Evolutionary conservation across 2,888 invertebrate genomes (phyloP), one percentile per base, ranked within the genome.

Genomic region (Nectonema munidae): DNA sequence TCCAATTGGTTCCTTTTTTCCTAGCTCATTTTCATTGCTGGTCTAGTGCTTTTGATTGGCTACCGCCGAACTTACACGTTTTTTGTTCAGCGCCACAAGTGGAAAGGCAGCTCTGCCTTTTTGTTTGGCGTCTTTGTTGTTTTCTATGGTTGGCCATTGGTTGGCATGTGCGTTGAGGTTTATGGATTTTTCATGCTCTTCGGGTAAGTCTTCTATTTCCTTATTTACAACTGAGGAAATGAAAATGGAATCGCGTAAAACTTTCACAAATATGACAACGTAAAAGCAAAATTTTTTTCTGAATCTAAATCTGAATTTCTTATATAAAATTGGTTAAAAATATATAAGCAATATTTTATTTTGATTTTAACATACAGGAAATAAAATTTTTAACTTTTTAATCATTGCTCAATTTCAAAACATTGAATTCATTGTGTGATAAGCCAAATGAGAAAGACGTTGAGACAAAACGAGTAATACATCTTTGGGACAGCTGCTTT

Each of bases 61-160:
- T 63, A 86, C 18, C 74, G 79, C 54, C 60, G 86, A 51, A 89
- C 89, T 4, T 69, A 86, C 50, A 67, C 75, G 50, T 99, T 95
- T 57, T 95, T 99, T 62, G 95, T 95, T 56, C 89, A 95, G 60
- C 61, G 68, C 45, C 83, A 86, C 54, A 95, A 89, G 64, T 59
- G 74, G 38, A 77, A 72, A 62, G 86, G 75, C 0, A 71, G 76
- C 0, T 57, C 67, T 2, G 69, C 74, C 0, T 86, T 86, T 58
- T 71, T 86, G 50, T 74, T 76, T 11, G 95, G 95, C 2, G 76
- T 95, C 46, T 54, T 69, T 3, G 64, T 86, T 37, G 86, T 99
- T 18, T 62, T 95, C 9, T 54, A 83, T 21, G 89, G 89, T 6
- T 95, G 76, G 71, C 89, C 95, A 1, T 62, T 95, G 46, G 60